phyloP scores from a whole-genome alignment of 2,113 vertebrate genomes.

The Boleophthalmus pectinirostris region DNA sequence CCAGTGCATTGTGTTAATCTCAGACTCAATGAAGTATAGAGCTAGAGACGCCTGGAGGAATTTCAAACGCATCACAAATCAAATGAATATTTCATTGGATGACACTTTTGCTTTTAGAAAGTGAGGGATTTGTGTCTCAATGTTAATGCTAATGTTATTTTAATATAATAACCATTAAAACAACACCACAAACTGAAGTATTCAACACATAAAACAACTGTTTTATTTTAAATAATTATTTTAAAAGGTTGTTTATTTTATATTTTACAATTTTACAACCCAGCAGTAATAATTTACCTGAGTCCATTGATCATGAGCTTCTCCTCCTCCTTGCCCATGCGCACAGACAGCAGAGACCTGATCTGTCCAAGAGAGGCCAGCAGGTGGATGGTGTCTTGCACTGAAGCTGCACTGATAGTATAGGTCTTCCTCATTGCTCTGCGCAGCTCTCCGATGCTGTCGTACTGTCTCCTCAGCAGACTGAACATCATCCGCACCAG shows the following conservation, averaged over 20 bases:
- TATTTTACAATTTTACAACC: neutral
- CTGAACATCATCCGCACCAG: constrained; percentile 96
- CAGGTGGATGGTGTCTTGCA: constrained; percentile 91
- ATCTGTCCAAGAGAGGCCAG: constrained; percentile 95
- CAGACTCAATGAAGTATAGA: neutral
- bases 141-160: too few relatives aligned
- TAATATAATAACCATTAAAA: too few relatives aligned
- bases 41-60: too few relatives aligned
- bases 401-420: constrained; percentile 91
- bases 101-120: too few relatives aligned
- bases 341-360: constrained; percentile 92
- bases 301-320: constrained; percentile 97
- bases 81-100: too few relatives aligned
- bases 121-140: too few relatives aligned
- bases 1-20: neutral
- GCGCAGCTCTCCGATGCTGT: constrained; percentile 95
- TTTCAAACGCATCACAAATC: too few relatives aligned
- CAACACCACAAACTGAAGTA: too few relatives aligned
- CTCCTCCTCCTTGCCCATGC: constrained; percentile 98
- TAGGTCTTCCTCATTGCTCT: constrained; percentile 93
- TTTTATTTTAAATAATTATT: too few relatives aligned
- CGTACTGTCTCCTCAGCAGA: constrained; percentile 92
- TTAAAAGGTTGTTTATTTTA: too few relatives aligned
- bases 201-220: too few relatives aligned
- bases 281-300: constrained; percentile 77